Base-by-base conservation (phyloP, 2,888 invertebrate genomes). In the Nebria brevicollis region DNA sequence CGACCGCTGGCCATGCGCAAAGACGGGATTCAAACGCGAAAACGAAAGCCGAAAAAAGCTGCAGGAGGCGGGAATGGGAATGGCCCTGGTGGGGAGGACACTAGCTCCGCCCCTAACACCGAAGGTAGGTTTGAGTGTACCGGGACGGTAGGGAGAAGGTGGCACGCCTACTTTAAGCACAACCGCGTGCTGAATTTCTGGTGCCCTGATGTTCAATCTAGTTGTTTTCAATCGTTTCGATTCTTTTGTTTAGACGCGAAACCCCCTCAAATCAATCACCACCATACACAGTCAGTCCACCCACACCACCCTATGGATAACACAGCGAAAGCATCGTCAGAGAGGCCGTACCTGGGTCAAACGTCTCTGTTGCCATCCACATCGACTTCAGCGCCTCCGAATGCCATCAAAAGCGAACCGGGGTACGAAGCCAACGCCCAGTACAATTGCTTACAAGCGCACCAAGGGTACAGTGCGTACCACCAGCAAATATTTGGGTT, bases 11-110 rank as follows among this genome's bases (percentile, higher is more conserved):
- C 97, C 25, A 98, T 98, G 98, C 93, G 97, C 84, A 98, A 98
- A 88, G 98, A 98, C 87, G 97, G 97, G 80, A 97, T 98, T 83
- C 98, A 98, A 90, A 98, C 98, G 68, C 92, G 98, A 84, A 98
- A 98, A 89, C 93, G 98, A 77, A 98, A 98, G 87, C 96, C 96
- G 82, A 96, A 96, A 89, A 96, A 96, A 87, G 92, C 94, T 10
- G 89, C 89, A n/a, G 93, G 91, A 72, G 90, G 90, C 84, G 91
- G 91, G 68, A 86, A 88, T 72, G 90, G 90, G 80, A 89, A 90
- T 0, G 85, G 88, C 20, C 2, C 11, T 13, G 13, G 54, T 10
- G 89, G 89, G 20, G 83, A 87, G 75, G 87, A 87, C 84, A 86
- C 85, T 82, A 86, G 85, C 85, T 86, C 87, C 86, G 85, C 89